Percentiles rank a stretch among this genome's conserved stretches.
Conservation (phyloP, 2,797 vertebrate genomes). For the Eulemur rubriventer region DNA sequence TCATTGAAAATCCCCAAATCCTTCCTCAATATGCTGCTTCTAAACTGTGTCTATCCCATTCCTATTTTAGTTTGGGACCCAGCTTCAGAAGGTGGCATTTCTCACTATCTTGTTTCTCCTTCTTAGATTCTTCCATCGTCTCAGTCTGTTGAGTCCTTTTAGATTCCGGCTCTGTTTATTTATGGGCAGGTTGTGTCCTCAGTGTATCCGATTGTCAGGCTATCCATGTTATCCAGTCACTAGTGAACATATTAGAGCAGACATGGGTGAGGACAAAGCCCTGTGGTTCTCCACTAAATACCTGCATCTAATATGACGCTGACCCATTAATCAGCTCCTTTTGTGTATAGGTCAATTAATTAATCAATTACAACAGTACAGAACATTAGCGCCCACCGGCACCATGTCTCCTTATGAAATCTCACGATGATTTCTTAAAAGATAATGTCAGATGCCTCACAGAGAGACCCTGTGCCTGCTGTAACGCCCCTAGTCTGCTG, state of each 20-base stretch:
- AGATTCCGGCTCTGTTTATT: not conserved
- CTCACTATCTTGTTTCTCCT: not conserved
- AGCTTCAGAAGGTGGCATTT: not conserved
- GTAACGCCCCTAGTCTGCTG: not conserved
- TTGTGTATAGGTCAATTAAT: not conserved
- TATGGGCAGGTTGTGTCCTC: not conserved
- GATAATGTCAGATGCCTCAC: not conserved
- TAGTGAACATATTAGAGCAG: not conserved
- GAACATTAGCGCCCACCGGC: not conserved
- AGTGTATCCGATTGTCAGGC: not conserved
- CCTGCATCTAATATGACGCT: not conserved
- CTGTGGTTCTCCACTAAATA: not conserved
- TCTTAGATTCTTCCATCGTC: not conserved
- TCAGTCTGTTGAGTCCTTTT: not conserved
- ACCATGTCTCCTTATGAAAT: not conserved
- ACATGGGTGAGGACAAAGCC: not conserved
- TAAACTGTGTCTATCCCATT: not conserved
- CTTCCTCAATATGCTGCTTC: constrained; percentile 35
- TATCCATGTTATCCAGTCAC: not conserved
- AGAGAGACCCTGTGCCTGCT: not conserved
- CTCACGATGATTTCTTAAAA: not conserved
- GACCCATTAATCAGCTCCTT: not conserved
- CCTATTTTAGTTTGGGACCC: constrained; percentile 20
- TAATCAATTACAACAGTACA: not conserved
- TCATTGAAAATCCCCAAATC: constrained; percentile 26